Conservation (phyloP, 2,888 invertebrate genomes). For the Glaucopsyche alexis region DNA sequence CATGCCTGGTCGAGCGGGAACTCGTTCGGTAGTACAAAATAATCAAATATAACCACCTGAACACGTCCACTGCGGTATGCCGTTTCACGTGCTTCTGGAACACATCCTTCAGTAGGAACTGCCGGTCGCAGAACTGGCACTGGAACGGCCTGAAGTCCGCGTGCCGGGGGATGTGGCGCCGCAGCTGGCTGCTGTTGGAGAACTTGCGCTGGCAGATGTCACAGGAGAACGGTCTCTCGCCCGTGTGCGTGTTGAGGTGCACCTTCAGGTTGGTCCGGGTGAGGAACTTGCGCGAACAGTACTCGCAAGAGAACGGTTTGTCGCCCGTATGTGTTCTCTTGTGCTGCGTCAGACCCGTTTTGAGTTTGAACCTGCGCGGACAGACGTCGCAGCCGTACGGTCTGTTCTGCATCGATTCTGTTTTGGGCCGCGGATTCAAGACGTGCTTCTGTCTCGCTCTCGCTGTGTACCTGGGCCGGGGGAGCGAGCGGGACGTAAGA, state of each 20-base stretch:
- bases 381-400: conserved; percentile 10
- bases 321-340: conserved; percentile 30
- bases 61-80: neutral
- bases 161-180: neutral
- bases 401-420: neutral
- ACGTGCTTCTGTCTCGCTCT: neutral
- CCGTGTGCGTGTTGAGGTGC: neutral
- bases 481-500: neutral
- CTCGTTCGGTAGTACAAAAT: no score
- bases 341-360: neutral
- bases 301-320: conserved; percentile 1
- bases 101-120: neutral
- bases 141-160: neutral
- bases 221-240: neutral
- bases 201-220: conserved; percentile 21
- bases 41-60: neutral
- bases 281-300: conserved; percentile 1
- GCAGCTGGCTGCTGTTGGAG: neutral
- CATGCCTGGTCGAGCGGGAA: no score
- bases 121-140: neutral
- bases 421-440: neutral
- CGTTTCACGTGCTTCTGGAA: conserved; percentile 8
- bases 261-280: neutral
- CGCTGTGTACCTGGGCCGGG: neutral
- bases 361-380: neutral